Base-by-base conservation (phyloP, 2,113 vertebrate genomes). In the Calypte anna region DNA sequence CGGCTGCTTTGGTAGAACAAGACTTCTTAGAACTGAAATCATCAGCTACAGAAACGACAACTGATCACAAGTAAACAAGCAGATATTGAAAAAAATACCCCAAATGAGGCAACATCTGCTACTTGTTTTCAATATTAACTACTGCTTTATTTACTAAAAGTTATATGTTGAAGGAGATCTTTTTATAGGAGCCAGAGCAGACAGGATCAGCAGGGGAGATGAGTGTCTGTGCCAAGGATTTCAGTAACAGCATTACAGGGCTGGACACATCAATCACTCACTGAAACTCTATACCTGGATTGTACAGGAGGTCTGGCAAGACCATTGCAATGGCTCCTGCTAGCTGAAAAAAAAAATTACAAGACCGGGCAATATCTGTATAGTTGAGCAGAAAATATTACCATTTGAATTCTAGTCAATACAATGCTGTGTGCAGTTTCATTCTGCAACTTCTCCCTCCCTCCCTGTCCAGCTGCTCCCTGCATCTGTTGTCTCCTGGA, bases 301-400 rank as follows among this genome's bases (percentile, higher is more conserved):
- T 14, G 44, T 4, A 66, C 66, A 88, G 85, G 14, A 51, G 61
- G 50, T 66, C 78, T 57, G 73, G 48, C 40, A 30, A 28, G 64
- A 24, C 0, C 0, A 68, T 19, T 3, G 4, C 40, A 28, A 7
- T 13, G 33, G 70, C 64, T 77, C 76, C 44, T 2, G 7, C 23
- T 4, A 36, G 51, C 61, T 6, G 0, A 5, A 28, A 74, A 68
- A 87, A 28, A 6, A 0, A 3, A 30, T 78, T 40, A 0, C 16
- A 62, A 48, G 27, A 66, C 27, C 2, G 21, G 58, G 27, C 54
- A 62, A 2, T 3, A 55, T 14, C 62, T 64, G 54, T 14, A 21
- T 0, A 68, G 81, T 2, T 58, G 30, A 85, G 46, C 66, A 82
- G 58, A 23, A 86, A 72, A 62, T 12, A 24, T 6, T 31, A 36